Evolutionary conservation across 2,888 invertebrate genomes (phyloP), one percentile per base, ranked within the genome.

Genomic region (Tanypteryx hageni): DNA sequence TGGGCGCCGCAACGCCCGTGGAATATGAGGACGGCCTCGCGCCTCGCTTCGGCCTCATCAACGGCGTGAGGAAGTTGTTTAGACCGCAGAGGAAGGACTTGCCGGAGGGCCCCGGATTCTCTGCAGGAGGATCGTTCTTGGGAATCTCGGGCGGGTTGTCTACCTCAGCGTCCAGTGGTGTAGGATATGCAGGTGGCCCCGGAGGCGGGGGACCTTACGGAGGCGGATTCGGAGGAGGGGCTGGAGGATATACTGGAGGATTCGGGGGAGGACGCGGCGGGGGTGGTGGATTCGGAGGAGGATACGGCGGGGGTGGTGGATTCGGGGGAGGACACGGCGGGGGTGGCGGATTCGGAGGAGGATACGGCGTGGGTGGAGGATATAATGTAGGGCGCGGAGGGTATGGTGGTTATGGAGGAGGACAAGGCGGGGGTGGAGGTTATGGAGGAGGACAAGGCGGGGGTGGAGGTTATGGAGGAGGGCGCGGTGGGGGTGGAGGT

Each of bases 401-500:
- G 0, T 44, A n/a, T 4, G 4, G 22, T 14, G 57, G 84, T 1
- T 18, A 22, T 10, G 18, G 58, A 11, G 18, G 57, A 13, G 84
- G 84, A 16, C 56, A 57, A 1, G n/a, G 84, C 2, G 3, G 0
- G 8, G 44, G 56, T 11, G 84, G 84, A 9, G 58, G 84, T 7
- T n/a, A 58, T 14, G 85, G 85, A 10, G 85, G 58, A n/a, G 58
- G 58, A 22, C 58, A 5, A 13, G 85, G 85, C n/a, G 85, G 85
- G 1, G 58, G 85, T 10, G 57, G 57, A 5, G 85, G 85, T 4
- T 56, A n/a, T 11, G 58, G 84, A 13, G 57, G 57, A 8, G 84
- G 84, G 0, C 57, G 22, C 18, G 84, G 85, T 11, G n/a, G 57
- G 0, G 85, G 85, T 14, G 85, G 85, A 2, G 57, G 58, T 14